These are phyloP conservation scores for Cryptoblepharus egeriae DNA, from an alignment of 2,797 vertebrate genomes.

Conservation along the genomic window DNA sequence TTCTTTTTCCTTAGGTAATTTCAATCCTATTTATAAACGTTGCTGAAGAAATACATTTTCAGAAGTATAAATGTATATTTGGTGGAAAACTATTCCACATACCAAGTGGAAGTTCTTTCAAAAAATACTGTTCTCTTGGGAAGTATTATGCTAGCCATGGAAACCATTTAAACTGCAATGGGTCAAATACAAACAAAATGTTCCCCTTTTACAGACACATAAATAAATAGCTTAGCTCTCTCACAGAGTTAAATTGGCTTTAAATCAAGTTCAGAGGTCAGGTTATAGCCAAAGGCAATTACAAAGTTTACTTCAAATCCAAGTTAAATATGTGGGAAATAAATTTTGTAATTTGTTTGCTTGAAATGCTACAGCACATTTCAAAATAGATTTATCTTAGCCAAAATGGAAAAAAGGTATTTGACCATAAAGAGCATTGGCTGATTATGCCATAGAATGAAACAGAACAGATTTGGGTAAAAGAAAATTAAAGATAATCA, in stretches of 20 bases:
- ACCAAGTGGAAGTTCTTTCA: not conserved
- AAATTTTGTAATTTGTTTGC: not conserved
- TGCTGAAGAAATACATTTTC: not conserved
- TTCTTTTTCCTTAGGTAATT: not conserved
- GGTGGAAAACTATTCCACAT: not conserved
- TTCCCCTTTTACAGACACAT: not conserved
- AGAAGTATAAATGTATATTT: constrained; percentile 10
- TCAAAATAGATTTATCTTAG: not conserved
- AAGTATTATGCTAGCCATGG: not conserved
- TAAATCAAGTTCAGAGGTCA: not conserved
- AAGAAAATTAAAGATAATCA: not conserved
- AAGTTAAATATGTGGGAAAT: not conserved
- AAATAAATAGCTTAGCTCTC: not conserved
- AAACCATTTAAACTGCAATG: too few relatives aligned
- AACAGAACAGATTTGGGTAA: not conserved
- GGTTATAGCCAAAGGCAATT: not conserved
- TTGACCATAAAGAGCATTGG: not conserved
- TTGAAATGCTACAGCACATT: not conserved
- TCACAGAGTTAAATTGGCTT: not conserved
- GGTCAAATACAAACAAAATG: not conserved
- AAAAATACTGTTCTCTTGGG: not conserved
- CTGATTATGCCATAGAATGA: not conserved
- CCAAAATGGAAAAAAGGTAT: not conserved
- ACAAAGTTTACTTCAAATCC: not conserved
- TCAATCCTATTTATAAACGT: constrained; percentile 5